Conservation (phyloP, 2,888 invertebrate species). For the Apotomis betuletana region DNA sequence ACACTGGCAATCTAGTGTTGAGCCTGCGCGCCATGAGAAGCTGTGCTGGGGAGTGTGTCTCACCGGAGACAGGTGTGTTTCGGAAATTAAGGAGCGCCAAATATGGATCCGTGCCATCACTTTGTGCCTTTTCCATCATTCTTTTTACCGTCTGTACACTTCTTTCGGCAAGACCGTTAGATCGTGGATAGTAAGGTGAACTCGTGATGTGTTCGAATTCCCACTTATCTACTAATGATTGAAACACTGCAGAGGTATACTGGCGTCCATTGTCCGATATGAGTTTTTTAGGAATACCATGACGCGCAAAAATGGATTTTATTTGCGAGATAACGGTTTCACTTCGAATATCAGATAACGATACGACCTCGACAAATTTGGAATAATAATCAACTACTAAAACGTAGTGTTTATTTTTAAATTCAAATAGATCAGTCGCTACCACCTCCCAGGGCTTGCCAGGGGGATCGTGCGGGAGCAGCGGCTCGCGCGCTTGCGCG, state of each 20-base stretch:
- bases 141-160: constrained; percentile 32
- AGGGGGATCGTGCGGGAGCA: constrained; percentile 22
- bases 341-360: not conserved
- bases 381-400: constrained; percentile 38
- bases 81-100: constrained; percentile 24
- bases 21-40: constrained; percentile 32
- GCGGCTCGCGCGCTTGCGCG: constrained; percentile 35
- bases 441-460: constrained; percentile 24
- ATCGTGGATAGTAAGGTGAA: not conserved
- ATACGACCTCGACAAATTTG: constrained; percentile 22
- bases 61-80: constrained; percentile 32
- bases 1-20: constrained; percentile 12
- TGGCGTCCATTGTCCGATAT: constrained; percentile 18
- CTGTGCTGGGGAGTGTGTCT: constrained; percentile 35
- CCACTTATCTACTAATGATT: constrained; percentile 8
- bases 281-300: constrained; percentile 33
- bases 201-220: constrained; percentile 31
- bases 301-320: constrained; percentile 28
- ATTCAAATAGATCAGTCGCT: constrained; percentile 33
- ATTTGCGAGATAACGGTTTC: not conserved
- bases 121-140: constrained; percentile 20
- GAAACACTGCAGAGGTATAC: constrained; percentile 29
- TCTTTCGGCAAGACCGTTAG: constrained; percentile 34
- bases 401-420: constrained; percentile 27
- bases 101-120: not conserved